Conservation (phyloP, 2,888 invertebrate species). For the Hypsopygia costalis region DNA sequence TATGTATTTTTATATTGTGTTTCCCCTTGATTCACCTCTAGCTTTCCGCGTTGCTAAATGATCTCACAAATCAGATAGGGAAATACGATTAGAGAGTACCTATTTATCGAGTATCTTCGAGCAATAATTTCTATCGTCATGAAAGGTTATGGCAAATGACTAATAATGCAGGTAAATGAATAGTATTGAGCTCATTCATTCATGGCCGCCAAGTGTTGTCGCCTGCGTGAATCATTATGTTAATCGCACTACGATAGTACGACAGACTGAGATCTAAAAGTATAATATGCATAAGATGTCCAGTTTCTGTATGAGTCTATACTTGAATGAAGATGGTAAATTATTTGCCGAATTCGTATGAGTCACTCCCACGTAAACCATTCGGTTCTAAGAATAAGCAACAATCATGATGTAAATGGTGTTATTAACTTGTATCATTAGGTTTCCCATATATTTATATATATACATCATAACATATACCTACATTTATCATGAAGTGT, state of each 20-base stretch:
- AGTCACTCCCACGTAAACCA: slow-evolving; percentile 16
- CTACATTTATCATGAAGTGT: not conserved
- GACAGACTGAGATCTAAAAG: slow-evolving; percentile 26
- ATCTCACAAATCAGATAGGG: no score
- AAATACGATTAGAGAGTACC: no score
- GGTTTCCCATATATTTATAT: not conserved
- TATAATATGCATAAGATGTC: slow-evolving; percentile 15
- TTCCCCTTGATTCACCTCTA: no score
- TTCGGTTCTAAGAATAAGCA: not conserved
- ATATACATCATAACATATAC: no score
- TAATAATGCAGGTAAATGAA: slow-evolving; percentile 50
- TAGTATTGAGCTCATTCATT: slow-evolving; percentile 40
- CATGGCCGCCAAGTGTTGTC: slow-evolving; percentile 29
- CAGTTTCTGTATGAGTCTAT: slow-evolving; percentile 4
- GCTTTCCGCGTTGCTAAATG: no score
- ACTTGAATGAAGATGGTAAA: not conserved
- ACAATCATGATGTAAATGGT: not conserved
- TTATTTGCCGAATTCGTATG: slow-evolving; percentile 1
- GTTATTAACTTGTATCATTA: not conserved
- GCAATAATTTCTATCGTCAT: no score
- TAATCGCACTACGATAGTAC: slow-evolving; percentile 38
- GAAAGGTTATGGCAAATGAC: no score
- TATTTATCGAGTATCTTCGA: no score
- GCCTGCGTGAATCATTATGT: slow-evolving; percentile 49
- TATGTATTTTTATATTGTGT: no score